Evolutionary conservation across 1,140 invertebrate genomes (phyloP).

Genomic region (Drosophila ficusphila): DNA sequence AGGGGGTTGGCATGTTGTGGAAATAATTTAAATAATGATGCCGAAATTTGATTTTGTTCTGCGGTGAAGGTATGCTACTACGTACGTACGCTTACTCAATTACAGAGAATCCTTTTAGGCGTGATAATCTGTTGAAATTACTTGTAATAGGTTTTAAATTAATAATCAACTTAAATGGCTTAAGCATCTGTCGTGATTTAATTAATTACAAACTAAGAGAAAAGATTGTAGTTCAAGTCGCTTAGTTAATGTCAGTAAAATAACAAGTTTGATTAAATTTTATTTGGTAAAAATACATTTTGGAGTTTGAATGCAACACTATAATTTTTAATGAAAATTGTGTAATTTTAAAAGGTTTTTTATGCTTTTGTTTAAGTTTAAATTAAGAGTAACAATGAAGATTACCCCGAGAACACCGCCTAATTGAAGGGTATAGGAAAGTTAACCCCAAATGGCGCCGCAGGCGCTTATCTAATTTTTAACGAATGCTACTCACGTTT

Average conservation of each 20-base stretch:
- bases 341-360: too few species aligned
- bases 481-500: conserved; percentile 62
- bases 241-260: too few species aligned
- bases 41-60: conserved; percentile 16
- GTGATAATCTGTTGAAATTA: not conserved
- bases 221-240: too few species aligned
- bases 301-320: too few species aligned
- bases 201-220: too few species aligned
- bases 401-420: not conserved
- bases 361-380: too few species aligned
- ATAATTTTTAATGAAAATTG: too few species aligned
- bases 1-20: not conserved
- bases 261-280: too few species aligned
- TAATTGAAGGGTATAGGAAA: conserved; percentile 30
- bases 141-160: not conserved
- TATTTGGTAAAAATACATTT: too few species aligned
- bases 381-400: too few species aligned
- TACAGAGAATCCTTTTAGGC: not conserved
- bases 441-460: conserved; percentile 9
- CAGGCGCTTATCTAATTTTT: conserved; percentile 42
- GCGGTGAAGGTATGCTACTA: not conserved
- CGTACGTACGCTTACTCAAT: too few species aligned
- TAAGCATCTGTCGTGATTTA: not conserved
- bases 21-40: conserved; percentile 13
- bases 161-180: not conserved